Base-by-base conservation (phyloP, 2,888 invertebrate species). In the Platerodrilus igneus region DNA sequence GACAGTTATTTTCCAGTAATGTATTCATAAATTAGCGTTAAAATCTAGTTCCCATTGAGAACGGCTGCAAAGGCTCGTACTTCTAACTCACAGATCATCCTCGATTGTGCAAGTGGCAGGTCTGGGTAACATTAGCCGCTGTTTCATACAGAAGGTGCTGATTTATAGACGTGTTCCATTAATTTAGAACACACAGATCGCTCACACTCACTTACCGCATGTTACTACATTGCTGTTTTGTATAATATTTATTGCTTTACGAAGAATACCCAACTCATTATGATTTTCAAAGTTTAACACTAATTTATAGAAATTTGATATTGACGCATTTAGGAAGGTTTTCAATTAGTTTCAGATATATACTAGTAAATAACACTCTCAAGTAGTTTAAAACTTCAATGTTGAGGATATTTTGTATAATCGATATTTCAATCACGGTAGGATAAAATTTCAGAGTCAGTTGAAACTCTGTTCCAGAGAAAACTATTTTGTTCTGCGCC, bases 81-180 rank as follows among this genome's bases (percentile, higher is more conserved):
- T 37, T 33, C 18, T 30, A 43, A 38, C 30, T 43, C 42, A 43
- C 42, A 43, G 42, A 43, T 55, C 52, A 55, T 50, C 45, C 55
- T 55, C 56, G 58, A 56, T 57, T 56, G 56, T 60, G 62, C 55
- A 47, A 52, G 53, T 60, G 62, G 60, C 62, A 59, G 58, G 41
- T 52, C 29, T 43, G 55, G 58, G 58, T 59, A 51, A 57, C 55
- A 59, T 59, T 55, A 49, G 48, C 46, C 53, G 56, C 46, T 47
- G 52, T 49, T 58, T 41, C 43, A 45, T 56, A 56, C 62, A 59
- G 58, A 52, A 57, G 57, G 58, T 58, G 53, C 57, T 58, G 60
- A 62, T 62, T 62, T 62, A 62, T 60, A 52, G 56, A 53, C 51
- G 53, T 45, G 48, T 50, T 55, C 54, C 56, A 57, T 61, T 61